Percentiles rank a stretch among this genome's conserved stretches.
Evolutionary conservation across 2,888 invertebrate genomes (phyloP).

Genomic region (Rhopalosiphum nymphaeae): DNA sequence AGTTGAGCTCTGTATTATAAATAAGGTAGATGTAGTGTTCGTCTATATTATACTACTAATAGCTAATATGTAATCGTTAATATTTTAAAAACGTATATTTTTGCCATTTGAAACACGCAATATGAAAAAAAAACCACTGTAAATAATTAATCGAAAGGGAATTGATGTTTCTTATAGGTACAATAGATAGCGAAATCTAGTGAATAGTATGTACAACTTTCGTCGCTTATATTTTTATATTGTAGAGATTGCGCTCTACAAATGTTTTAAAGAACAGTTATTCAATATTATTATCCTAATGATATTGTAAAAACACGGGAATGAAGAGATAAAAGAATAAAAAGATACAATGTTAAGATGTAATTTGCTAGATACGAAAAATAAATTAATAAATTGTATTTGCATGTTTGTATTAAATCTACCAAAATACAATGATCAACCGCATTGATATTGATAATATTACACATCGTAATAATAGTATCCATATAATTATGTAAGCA

Average conservation of each 20-base stretch:
- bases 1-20: constrained; percentile 17
- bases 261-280: too few relatives aligned
- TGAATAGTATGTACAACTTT: background rate
- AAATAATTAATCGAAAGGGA: background rate
- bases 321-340: background rate
- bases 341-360: too few relatives aligned
- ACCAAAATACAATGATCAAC: too few relatives aligned
- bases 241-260: background rate
- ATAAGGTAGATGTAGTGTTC: background rate
- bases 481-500: too few relatives aligned
- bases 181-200: background rate
- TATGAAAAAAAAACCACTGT: background rate
- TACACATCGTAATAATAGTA: too few relatives aligned
- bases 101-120: constrained; percentile 26
- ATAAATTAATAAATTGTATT: too few relatives aligned
- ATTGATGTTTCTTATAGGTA: background rate
- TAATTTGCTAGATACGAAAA: too few relatives aligned
- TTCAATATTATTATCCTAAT: background rate
- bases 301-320: background rate
- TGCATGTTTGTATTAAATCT: too few relatives aligned
- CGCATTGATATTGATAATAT: too few relatives aligned
- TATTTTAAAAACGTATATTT: constrained; percentile 36
- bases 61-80: constrained; percentile 48
- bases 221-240: too few relatives aligned
- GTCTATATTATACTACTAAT: background rate